These are phyloP conservation scores for Columba janthina DNA, from an alignment of 2,113 vertebrate genomes.

Conservation along the genomic window DNA sequence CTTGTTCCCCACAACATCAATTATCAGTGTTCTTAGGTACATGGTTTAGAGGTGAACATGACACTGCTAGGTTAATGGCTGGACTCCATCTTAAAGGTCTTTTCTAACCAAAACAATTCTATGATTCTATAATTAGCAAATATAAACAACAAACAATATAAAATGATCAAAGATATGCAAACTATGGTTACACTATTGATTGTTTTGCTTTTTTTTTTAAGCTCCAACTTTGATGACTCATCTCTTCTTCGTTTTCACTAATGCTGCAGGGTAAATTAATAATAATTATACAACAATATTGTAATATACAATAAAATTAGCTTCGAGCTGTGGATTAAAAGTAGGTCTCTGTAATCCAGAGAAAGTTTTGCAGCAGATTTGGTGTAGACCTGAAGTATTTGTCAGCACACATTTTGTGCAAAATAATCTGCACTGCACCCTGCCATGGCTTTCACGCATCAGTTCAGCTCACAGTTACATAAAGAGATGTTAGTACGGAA, in stretches of 20 bases:
- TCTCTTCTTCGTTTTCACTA: background rate
- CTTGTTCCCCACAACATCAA: background rate
- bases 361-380: background rate
- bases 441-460: background rate
- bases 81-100: too few species aligned
- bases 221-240: background rate
- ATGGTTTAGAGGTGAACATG: too few species aligned
- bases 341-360: background rate
- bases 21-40: too few species aligned
- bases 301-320: background rate
- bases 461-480: background rate
- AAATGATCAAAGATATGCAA: background rate
- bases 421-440: background rate
- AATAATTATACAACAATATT: background rate
- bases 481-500: background rate
- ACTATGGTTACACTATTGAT: background rate
- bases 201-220: background rate
- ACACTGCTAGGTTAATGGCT: too few species aligned
- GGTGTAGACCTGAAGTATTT: background rate
- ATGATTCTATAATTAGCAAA: background rate
- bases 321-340: background rate
- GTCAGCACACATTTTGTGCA: background rate
- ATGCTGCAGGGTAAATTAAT: background rate
- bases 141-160: background rate
- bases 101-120: too few species aligned